These are phyloP conservation scores for Scytalopus superciliaris DNA, from an alignment of 2,113 vertebrate species.

Conservation along the genomic window DNA sequence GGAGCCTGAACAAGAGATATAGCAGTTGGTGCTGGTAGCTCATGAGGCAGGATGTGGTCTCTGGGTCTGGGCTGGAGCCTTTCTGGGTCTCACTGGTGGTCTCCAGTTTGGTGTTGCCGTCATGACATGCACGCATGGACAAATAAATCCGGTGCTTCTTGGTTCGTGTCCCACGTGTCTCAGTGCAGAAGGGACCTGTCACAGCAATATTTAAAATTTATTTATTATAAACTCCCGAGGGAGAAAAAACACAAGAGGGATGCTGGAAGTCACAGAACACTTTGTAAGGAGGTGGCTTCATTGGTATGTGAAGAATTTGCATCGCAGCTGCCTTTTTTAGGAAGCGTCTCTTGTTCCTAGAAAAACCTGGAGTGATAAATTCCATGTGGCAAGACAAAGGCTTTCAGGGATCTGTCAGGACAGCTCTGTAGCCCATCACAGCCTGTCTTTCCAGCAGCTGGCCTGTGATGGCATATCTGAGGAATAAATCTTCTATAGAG, in stretches of 20 bases:
- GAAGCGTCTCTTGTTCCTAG: not conserved
- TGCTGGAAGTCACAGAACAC: not conserved
- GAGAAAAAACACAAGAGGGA: accelerated
- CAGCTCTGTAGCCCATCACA: not conserved
- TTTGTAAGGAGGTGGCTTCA: not conserved
- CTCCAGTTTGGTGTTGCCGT: not conserved
- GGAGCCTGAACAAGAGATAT: not conserved
- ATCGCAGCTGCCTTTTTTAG: not conserved
- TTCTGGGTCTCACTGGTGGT: not conserved
- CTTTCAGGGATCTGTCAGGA: not conserved
- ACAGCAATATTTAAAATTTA: not conserved
- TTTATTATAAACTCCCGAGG: not conserved
- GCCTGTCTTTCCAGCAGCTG: not conserved
- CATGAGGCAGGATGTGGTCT: not conserved
- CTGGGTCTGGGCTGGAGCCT: not conserved
- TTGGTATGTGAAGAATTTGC: not conserved
- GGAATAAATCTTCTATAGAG: not conserved
- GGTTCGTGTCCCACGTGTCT: not conserved
- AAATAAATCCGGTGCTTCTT: not conserved
- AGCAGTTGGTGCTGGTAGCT: not conserved
- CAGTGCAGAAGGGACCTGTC: not conserved
- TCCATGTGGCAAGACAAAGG: not conserved
- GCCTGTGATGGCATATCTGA: not conserved
- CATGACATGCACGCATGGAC: not conserved
- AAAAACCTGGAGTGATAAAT: not conserved